Conservation (phyloP, 2,888 invertebrate species). For the Holacanthella duospinosa region DNA sequence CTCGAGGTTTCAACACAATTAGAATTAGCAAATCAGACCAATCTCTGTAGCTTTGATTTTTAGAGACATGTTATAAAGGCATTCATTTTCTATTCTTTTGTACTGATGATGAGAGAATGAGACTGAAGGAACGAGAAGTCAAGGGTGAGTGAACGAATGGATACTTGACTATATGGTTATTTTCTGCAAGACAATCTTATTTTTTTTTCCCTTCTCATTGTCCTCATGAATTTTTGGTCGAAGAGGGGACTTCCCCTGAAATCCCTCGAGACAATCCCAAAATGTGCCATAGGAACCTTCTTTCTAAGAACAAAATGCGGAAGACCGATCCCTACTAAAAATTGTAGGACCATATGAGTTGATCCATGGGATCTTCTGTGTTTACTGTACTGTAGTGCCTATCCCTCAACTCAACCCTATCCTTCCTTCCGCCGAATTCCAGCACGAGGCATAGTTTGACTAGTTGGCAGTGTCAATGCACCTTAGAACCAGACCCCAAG, state of each 20-base stretch:
- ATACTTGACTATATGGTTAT: neutral
- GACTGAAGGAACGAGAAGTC: neutral
- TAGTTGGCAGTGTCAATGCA: neutral
- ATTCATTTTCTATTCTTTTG: no score
- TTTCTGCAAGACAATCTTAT: neutral
- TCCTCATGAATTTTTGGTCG: neutral
- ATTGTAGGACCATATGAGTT: no score
- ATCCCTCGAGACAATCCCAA: neutral
- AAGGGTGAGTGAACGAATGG: neutral
- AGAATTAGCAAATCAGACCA: no score
- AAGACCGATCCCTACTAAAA: no score
- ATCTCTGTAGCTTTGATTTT: no score
- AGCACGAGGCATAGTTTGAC: neutral
- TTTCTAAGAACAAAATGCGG: no score
- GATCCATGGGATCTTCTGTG: neutral
- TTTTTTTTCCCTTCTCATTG: no score
- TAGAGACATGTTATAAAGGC: no score
- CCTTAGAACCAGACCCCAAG: conserved; percentile 3
- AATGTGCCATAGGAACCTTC: no score
- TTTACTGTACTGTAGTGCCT: neutral
- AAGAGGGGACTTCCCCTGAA: neutral
- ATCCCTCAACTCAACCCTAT: neutral
- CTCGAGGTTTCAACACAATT: no score
- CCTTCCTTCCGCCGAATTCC: neutral
- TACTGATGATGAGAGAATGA: neutral